Evolutionary conservation across 2,888 invertebrate genomes (phyloP).

Genomic region (Terebella lapidaria): DNA sequence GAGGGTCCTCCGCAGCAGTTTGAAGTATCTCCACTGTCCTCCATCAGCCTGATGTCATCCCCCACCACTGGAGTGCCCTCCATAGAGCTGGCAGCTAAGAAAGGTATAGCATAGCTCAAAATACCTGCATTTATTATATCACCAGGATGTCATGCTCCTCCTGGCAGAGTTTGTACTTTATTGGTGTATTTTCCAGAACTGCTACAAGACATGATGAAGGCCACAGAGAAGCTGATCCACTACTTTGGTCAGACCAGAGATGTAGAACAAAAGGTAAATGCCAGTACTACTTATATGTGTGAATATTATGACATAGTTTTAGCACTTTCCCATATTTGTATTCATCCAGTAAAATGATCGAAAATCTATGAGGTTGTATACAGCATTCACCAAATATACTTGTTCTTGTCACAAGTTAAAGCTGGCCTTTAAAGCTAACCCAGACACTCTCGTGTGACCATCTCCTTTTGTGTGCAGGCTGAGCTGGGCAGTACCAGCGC

Average conservation of each 20-base stretch:
- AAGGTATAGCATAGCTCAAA: background rate
- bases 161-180: background rate
- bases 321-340: no score
- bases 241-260: background rate
- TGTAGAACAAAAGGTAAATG: background rate
- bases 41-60: background rate
- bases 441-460: no score
- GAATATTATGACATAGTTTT: no score
- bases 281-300: no score
- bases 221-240: background rate
- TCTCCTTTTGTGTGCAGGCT: constrained; percentile 29
- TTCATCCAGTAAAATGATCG: no score
- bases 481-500: constrained; percentile 42
- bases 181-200: background rate
- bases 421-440: no score
- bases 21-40: constrained; percentile 16
- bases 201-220: background rate
- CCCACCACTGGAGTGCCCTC: no score
- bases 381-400: no score
- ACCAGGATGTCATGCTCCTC: background rate
- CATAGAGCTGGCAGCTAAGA: no score
- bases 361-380: no score
- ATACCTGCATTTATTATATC: background rate
- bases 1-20: constrained; percentile 19
- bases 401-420: no score